Percentiles rank a stretch among this genome's conserved stretches.
phyloP scores from a whole-genome alignment of 2,113 vertebrate genomes.

The Podiceps cristatus region DNA sequence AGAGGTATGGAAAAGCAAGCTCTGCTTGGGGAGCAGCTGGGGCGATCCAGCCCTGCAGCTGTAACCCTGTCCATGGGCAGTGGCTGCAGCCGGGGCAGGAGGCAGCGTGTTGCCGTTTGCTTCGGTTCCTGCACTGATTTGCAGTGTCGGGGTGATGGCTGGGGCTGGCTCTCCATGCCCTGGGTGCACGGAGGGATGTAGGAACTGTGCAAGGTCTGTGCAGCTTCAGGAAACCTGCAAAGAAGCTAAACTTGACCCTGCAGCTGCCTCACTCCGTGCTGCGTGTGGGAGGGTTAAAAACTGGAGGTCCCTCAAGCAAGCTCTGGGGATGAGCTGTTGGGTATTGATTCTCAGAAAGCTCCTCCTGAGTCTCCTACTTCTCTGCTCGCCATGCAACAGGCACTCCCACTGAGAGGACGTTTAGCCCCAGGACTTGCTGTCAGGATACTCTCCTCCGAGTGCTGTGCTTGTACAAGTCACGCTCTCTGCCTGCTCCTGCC shows the following conservation, averaged over 20 bases:
- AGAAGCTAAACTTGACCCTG: neutral
- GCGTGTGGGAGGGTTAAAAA: neutral
- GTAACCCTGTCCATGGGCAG: neutral
- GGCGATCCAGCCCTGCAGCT: neutral
- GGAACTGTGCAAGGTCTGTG: neutral
- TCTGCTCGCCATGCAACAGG: neutral
- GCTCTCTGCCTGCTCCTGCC: neutral
- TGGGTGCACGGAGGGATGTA: neutral
- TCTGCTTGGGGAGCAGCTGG: neutral
- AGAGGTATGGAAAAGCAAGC: neutral
- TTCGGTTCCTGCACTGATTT: rapidly evolving
- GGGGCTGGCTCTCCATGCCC: neutral
- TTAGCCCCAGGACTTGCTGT: neutral
- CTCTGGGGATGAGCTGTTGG: neutral
- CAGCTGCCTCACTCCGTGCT: neutral
- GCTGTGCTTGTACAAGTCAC: neutral
- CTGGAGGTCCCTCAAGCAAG: neutral
- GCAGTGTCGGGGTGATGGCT: neutral
- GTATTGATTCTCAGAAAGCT: neutral
- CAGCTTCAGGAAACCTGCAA: neutral
- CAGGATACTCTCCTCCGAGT: neutral
- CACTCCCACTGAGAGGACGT: neutral
- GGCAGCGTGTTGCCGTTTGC: neutral
- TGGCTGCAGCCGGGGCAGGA: neutral
- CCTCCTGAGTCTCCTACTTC: neutral